These are phyloP conservation scores for Felis catus DNA, from an alignment of 2,113 vertebrate genomes.

Conservation along the genomic window DNA sequence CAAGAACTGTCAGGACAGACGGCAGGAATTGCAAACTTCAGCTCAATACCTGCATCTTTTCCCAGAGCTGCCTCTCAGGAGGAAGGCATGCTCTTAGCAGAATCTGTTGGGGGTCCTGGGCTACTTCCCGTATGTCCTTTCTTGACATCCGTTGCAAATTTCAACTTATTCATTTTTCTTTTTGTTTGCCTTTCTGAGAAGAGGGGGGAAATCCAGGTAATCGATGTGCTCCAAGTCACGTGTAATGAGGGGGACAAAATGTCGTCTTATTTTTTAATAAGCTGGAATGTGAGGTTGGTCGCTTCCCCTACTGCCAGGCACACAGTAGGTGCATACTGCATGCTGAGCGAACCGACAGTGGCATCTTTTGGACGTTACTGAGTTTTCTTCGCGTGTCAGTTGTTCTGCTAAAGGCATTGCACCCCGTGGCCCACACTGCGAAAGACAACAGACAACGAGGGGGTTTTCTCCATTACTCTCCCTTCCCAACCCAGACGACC, in stretches of 20 bases:
- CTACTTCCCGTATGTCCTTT: neutral
- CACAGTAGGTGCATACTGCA: accelerated
- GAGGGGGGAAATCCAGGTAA: neutral
- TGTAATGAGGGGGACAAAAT: neutral
- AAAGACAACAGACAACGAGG: neutral
- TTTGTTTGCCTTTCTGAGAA: neutral
- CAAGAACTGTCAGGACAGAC: neutral
- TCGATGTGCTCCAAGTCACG: accelerated
- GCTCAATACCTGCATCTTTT: neutral
- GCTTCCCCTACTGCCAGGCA: neutral
- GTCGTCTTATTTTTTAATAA: neutral
- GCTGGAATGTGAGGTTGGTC: neutral
- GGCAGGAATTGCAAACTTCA: neutral
- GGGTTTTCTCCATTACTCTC: neutral
- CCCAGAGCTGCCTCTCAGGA: neutral
- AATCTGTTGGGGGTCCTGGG: neutral
- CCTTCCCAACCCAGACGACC: neutral
- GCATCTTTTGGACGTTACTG: no score
- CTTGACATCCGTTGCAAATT: neutral
- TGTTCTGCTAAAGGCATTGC: neutral
- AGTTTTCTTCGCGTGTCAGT: neutral
- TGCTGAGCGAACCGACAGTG: neutral
- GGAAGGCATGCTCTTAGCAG: neutral
- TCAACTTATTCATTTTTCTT: neutral
- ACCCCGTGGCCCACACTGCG: neutral